These are phyloP conservation scores for Hydractinia echinata DNA, from an alignment of 30 jellyfish, hydroid and myxozoan species.

Conservation along the genomic window DNA sequence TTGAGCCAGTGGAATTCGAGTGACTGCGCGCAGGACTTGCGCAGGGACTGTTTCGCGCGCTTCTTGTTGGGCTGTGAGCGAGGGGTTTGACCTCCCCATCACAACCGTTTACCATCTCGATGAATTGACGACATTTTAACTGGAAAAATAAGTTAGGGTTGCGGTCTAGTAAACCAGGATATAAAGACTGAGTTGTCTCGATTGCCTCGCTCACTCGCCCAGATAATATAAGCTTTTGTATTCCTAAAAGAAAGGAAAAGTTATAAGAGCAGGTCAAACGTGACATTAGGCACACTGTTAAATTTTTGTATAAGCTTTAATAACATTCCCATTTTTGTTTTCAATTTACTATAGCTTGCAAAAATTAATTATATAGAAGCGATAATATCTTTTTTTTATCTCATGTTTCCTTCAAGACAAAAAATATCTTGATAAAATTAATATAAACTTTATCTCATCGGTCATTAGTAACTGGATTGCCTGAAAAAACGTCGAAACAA, in stretches of 20 bases:
- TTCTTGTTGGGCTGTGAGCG: constrained; percentile 85
- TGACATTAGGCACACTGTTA: background rate
- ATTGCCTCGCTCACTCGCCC: constrained; percentile 96
- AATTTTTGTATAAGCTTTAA: too few relatives aligned
- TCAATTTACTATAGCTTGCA: too few relatives aligned
- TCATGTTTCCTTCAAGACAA: too few relatives aligned
- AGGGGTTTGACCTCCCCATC: constrained; percentile 86
- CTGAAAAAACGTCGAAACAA: too few relatives aligned
- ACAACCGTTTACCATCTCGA: constrained; percentile 95
- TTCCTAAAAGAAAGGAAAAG: constrained; percentile 35
- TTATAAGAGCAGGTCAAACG: background rate
- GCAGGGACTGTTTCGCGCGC: constrained; percentile 79
- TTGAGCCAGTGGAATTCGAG: constrained; percentile 26
- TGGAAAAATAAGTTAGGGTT: constrained; percentile 63
- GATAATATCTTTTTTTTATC: too few relatives aligned
- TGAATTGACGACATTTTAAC: constrained; percentile 87
- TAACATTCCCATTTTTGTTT: too few relatives aligned
- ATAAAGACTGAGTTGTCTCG: constrained; percentile 80
- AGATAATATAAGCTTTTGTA: constrained; percentile 70
- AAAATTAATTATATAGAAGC: too few relatives aligned
- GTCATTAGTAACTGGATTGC: too few relatives aligned
- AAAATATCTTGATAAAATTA: too few relatives aligned
- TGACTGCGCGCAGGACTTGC: constrained; percentile 83
- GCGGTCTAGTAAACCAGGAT: constrained; percentile 80
- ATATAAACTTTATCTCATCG: too few relatives aligned